Evolutionary conservation across 1,140 invertebrate genomes (phyloP).

Genomic region (Zaprionus inermis): DNA sequence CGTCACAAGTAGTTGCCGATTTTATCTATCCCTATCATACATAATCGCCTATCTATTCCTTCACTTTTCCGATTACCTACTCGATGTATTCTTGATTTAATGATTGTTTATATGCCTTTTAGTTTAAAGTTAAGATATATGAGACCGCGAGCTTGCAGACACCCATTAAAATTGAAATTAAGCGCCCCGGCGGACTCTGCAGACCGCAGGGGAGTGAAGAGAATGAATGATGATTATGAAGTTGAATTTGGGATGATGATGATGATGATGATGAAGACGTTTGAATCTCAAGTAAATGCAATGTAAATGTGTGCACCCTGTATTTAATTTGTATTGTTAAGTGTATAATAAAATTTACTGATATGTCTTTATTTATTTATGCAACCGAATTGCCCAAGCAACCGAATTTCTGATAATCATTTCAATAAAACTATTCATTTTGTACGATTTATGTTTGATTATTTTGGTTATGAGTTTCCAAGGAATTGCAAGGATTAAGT

Average conservation of each 20-base stretch:
- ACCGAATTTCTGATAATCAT: slow-evolving; percentile 37
- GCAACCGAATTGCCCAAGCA: slow-evolving; percentile 37
- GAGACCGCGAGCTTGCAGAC: slow-evolving; percentile 72
- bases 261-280: slow-evolving; percentile 23
- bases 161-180: slow-evolving; percentile 62
- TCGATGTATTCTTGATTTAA: slow-evolving; percentile 38
- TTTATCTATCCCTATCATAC: slow-evolving; percentile 3
- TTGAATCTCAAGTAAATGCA: slow-evolving; percentile 62
- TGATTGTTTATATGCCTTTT: slow-evolving; percentile 70
- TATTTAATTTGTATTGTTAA: slow-evolving; percentile 61
- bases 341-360: slow-evolving; percentile 53
- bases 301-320: slow-evolving; percentile 63
- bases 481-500: slow-evolving; percentile 5
- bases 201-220: not conserved
- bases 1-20: not conserved
- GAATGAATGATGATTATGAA: slow-evolving; percentile 11
- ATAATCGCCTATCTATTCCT: slow-evolving; percentile 8
- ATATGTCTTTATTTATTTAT: slow-evolving; percentile 60
- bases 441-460: slow-evolving; percentile 24
- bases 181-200: slow-evolving; percentile 22
- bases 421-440: slow-evolving; percentile 57
- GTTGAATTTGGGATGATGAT: slow-evolving; percentile 18
- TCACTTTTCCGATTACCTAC: not conserved
- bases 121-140: slow-evolving; percentile 78
- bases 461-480: slow-evolving; percentile 14